These are phyloP conservation scores for Brachionus paranguensis DNA, from an alignment of 1,140 invertebrate species.

Conservation along the genomic window DNA sequence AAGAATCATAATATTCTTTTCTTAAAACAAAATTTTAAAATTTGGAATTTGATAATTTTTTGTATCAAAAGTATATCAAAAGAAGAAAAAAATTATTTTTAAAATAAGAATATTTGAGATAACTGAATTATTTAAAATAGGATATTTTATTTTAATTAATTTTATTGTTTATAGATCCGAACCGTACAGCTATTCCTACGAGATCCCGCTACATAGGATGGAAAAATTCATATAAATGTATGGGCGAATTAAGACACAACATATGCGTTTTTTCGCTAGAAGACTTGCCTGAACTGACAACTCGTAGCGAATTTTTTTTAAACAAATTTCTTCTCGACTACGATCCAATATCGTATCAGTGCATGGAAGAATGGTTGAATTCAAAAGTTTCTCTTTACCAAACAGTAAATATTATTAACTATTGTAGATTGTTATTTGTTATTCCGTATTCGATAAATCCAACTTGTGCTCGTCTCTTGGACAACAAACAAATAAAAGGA, in stretches of 20 bases:
- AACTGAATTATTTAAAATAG: not conserved
- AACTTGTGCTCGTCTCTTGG: constrained; percentile 32
- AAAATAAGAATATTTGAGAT: no score
- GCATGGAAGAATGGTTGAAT: constrained; percentile 46
- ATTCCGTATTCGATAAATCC: constrained; percentile 34
- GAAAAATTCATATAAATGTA: constrained; percentile 35
- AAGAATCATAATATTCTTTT: no score
- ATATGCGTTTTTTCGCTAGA: constrained; percentile 47
- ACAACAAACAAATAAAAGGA: not conserved
- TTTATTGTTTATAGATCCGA: not conserved
- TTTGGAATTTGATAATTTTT: no score
- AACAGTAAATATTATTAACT: constrained; percentile 39
- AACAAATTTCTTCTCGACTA: constrained; percentile 50
- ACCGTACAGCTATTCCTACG: not conserved
- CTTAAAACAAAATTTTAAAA: no score
- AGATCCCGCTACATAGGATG: not conserved
- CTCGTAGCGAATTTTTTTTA: constrained; percentile 46
- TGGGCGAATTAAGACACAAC: constrained; percentile 39
- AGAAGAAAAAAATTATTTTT: not conserved
- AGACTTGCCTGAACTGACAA: constrained; percentile 45
- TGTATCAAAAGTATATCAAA: no score
- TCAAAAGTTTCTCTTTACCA: constrained; percentile 20
- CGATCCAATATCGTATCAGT: constrained; percentile 46
- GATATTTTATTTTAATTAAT: not conserved
- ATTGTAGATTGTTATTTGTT: constrained; percentile 40